These are phyloP conservation scores for Empidonax alnorum DNA, from an alignment of 2,113 vertebrate genomes.

Conservation along the genomic window DNA sequence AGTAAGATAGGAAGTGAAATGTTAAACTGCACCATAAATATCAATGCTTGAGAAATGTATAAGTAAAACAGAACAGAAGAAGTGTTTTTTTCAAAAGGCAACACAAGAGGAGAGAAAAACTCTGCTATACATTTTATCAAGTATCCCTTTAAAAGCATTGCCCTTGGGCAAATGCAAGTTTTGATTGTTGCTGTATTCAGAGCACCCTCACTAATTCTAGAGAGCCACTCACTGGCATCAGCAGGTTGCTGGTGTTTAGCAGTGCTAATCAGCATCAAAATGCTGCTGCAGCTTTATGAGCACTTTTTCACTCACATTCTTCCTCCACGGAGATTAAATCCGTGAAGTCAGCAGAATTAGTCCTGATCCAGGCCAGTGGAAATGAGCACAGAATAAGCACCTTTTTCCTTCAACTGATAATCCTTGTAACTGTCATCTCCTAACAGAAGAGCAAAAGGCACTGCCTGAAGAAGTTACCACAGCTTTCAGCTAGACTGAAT, in stretches of 20 bases:
- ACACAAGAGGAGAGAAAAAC: background rate
- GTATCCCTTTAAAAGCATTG: background rate
- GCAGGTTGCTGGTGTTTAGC: background rate
- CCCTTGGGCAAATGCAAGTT: background rate
- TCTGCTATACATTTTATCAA: background rate
- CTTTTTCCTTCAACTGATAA: background rate
- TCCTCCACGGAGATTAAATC: background rate
- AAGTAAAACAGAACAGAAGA: slow-evolving; percentile 14
- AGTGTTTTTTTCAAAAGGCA: slow-evolving; percentile 32
- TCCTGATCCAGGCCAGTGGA: background rate
- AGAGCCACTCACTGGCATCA: background rate
- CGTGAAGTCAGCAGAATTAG: slow-evolving; percentile 44
- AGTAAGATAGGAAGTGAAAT: slow-evolving; percentile 65
- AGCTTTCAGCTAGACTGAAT: background rate
- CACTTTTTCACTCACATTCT: slow-evolving; percentile 38
- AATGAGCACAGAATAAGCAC: background rate
- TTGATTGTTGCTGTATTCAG: background rate
- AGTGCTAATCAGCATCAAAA: slow-evolving; percentile 25
- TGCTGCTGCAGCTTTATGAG: background rate
- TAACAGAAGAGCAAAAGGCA: background rate
- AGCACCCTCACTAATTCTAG: background rate
- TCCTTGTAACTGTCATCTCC: slow-evolving; percentile 5
- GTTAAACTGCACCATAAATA: slow-evolving; percentile 60
- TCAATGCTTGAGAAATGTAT: slow-evolving; percentile 30
- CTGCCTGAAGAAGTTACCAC: background rate